Percentiles rank a stretch among this genome's conserved stretches.
phyloP scores from a whole-genome alignment of 2,797 vertebrate species.

The Dallia pectoralis region DNA sequence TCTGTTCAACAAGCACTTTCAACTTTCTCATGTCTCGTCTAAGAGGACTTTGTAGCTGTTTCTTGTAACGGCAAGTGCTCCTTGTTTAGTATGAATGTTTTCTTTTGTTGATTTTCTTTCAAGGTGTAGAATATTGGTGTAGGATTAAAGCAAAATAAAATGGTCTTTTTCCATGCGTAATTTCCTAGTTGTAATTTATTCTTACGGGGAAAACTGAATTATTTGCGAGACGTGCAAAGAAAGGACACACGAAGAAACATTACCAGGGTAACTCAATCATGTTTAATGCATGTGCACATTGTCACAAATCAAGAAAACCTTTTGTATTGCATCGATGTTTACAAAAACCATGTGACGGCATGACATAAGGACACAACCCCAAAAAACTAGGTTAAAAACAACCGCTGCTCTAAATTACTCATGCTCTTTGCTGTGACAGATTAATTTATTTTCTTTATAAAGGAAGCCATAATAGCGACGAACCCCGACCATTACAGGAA shows the following conservation, averaged over 20 bases:
- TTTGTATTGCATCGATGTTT: constrained; percentile 66
- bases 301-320: constrained; percentile 65
- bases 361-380: constrained; percentile 61
- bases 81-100: constrained; percentile 74
- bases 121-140: constrained; percentile 73
- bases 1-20: constrained; percentile 71
- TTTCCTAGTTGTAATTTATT: constrained; percentile 23
- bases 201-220: neutral
- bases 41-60: constrained; percentile 69
- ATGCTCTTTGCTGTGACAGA: constrained; percentile 67
- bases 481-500: constrained; percentile 55
- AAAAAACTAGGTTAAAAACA: constrained; percentile 50
- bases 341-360: constrained; percentile 65
- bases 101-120: constrained; percentile 68
- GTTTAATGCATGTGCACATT: constrained; percentile 72
- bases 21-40: constrained; percentile 53
- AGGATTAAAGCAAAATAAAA: constrained; percentile 70
- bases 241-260: constrained; percentile 18
- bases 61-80: constrained; percentile 71
- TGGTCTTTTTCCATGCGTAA: constrained; percentile 51
- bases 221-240: neutral
- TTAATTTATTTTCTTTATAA: constrained; percentile 44
- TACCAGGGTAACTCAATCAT: constrained; percentile 44
- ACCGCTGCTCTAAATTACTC: constrained; percentile 60
- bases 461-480: constrained; percentile 56